Conservation (phyloP, 2,797 vertebrate species). For the Prionace glauca region DNA sequence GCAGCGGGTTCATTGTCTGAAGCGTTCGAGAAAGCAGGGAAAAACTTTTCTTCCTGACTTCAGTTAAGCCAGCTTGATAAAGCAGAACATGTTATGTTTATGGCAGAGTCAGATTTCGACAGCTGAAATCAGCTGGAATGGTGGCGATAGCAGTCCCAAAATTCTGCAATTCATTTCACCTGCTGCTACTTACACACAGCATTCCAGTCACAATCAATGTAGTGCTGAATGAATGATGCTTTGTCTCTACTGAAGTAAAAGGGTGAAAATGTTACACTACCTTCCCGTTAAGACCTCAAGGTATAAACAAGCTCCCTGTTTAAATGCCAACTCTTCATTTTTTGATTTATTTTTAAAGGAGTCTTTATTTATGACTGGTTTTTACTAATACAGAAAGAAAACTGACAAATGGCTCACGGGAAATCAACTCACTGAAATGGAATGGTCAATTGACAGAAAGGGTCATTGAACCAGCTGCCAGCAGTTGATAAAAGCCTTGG, state of each 20-base stretch:
- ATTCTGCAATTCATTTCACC: not conserved
- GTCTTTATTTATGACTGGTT: not conserved
- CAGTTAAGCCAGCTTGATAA: not conserved
- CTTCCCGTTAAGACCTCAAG: not conserved
- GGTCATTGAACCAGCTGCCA: conserved; percentile 1
- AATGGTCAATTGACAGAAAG: not conserved
- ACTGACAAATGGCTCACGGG: not conserved
- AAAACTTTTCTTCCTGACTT: not conserved
- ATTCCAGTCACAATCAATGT: not conserved
- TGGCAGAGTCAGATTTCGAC: not conserved
- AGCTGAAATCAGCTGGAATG: not conserved
- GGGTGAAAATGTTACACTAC: not conserved
- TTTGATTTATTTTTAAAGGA: not conserved
- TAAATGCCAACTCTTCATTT: not conserved
- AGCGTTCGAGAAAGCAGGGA: not conserved
- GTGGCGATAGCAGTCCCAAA: not conserved
- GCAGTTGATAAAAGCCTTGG: conserved; percentile 34
- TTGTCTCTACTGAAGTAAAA: not conserved
- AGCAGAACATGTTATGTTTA: not conserved
- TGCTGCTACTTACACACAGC: not conserved
- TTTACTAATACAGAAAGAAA: not conserved
- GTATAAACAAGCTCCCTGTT: not conserved
- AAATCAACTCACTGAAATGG: not conserved
- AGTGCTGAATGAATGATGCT: not conserved
- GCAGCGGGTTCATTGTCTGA: not conserved